Evolutionary conservation across 2,888 invertebrate genomes (phyloP), one percentile per base, ranked within the genome.

Genomic region (Thereva nobilitata): DNA sequence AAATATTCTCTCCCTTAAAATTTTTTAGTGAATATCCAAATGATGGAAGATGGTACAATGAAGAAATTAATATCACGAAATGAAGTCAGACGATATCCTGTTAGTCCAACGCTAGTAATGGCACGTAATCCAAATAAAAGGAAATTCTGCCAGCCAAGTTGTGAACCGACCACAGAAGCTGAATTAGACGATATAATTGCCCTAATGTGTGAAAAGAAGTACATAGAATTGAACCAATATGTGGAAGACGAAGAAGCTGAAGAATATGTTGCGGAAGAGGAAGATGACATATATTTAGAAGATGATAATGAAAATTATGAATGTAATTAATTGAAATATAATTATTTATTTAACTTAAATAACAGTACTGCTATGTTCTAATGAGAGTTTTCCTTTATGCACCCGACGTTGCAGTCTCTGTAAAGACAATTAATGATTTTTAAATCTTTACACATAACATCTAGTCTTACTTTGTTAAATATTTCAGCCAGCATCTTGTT

Each of bases 401-500:
- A 80, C 80, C n/a, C 77, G 77, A 47, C 71, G 74, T 68, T 80
- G 80, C 40, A 80, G 70, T 53, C 78, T 79, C 81, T 81, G 69
- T 49, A 61, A 69, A 66, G 64, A 49, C n/a, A 38, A 34, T 37
- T 41, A 10, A 61, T 5, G 23, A 45, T 50, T 6, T 45, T 42
- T 7, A 54, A n/a, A 38, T 5, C 12, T 55, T 34, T 54, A 4
- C 1, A 34, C 12, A 38, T 10, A 40, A 40, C 42, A 49, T 55
- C 9, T 40, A 55, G 9, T 70, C 72, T 66, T 80, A 90, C 91
- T 84, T 86, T 88, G 76, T 89, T 89, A 79, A 92, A 93, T 67
- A 91, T 84, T 76, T 88, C 86, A 1, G 88, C 88, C 85, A 93
- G 87, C 38, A 92, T 78, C 72, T 89, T 84, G 81, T 92, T 92